phyloP scores from a whole-genome alignment of 2,797 vertebrate species.

The Zonotrichia albicollis region DNA sequence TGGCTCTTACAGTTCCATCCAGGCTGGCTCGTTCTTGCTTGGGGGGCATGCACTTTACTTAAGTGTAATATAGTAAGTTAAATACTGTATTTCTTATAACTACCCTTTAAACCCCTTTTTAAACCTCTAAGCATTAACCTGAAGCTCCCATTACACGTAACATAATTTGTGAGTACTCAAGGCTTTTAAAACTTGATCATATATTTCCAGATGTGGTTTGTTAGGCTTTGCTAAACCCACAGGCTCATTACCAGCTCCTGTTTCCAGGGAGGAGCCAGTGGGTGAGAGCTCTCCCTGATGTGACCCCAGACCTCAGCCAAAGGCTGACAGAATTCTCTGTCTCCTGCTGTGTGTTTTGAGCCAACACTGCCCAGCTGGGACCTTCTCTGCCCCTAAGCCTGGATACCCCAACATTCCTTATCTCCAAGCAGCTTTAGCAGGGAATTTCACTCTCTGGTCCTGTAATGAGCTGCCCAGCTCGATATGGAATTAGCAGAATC shows the following conservation, averaged over 20 bases:
- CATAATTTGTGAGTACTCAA: neutral
- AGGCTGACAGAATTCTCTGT: neutral
- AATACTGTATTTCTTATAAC: too few relatives aligned
- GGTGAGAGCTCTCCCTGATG: neutral
- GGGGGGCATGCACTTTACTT: too few relatives aligned
- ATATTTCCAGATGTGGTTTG: neutral
- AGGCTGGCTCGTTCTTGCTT: too few relatives aligned
- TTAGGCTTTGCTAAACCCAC: neutral
- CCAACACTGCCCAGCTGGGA: neutral
- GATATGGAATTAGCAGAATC: slow-evolving; percentile 65
- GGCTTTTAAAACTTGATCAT: neutral
- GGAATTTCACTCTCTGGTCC: slow-evolving; percentile 9
- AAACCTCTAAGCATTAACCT: neutral
- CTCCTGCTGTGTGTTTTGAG: neutral
- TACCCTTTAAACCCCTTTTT: neutral
- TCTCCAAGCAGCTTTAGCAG: neutral
- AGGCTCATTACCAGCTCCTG: neutral
- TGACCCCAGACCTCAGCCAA: neutral
- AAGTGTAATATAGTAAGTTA: too few relatives aligned
- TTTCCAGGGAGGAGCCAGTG: neutral
- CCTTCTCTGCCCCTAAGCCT: neutral
- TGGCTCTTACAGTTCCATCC: too few relatives aligned
- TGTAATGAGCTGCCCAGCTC: slow-evolving; percentile 55
- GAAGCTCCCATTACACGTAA: neutral
- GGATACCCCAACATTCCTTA: neutral